Percentiles rank a stretch among this genome's conserved stretches.
These are phyloP conservation scores for Turnix velox DNA, from an alignment of 2,113 vertebrate species.

Conservation along the genomic window DNA sequence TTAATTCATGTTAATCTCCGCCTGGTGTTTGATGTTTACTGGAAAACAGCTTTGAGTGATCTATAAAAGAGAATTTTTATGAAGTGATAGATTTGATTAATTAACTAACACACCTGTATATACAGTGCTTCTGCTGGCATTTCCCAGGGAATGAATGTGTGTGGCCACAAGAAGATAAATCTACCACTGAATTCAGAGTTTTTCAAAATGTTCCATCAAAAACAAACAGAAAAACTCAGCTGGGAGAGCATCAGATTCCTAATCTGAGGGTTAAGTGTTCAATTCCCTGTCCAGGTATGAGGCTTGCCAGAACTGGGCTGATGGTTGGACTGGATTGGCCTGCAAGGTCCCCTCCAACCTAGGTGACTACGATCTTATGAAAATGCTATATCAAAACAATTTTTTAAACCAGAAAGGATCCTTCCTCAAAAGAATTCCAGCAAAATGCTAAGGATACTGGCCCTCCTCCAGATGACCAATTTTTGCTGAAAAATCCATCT, in stretches of 20 bases:
- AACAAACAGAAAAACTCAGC: background rate
- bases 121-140: background rate
- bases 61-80: background rate
- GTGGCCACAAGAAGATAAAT: background rate
- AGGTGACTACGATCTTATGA: too few relatives aligned
- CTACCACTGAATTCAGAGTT: background rate
- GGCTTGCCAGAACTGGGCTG: too few relatives aligned
- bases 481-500: background rate
- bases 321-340: too few relatives aligned
- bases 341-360: too few relatives aligned
- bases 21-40: background rate
- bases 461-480: background rate
- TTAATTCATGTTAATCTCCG: background rate
- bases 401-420: background rate
- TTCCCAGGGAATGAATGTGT: background rate
- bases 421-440: background rate
- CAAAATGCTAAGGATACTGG: background rate
- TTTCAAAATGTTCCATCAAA: background rate
- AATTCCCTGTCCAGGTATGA: too few relatives aligned
- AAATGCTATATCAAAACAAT: rapidly evolving
- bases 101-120: background rate
- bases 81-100: background rate
- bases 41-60: background rate
- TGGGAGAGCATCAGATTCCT: too few relatives aligned
- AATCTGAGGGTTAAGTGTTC: too few relatives aligned